Conservation (phyloP, 2,113 vertebrate species). For the Gasterosteus aculeatus region DNA sequence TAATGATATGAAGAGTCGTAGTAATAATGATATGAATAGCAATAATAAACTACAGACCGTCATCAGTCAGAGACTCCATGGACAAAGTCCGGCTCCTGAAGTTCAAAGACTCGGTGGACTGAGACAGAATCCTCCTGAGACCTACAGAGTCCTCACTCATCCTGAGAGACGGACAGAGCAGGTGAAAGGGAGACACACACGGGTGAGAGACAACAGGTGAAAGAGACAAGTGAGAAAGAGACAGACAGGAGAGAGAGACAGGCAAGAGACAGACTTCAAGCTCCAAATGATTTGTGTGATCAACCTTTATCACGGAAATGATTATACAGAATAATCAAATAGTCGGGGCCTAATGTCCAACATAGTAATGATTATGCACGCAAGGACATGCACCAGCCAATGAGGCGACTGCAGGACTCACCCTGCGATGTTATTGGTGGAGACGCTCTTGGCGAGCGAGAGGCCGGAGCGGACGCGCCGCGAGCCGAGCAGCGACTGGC, state of each 20-base stretch:
- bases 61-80: conserved; percentile 92
- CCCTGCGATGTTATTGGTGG: conserved; percentile 96
- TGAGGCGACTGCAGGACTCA: conserved; percentile 63
- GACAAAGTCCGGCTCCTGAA: conserved; percentile 91
- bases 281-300: neutral
- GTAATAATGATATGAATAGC: neutral
- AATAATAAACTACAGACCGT: conserved; percentile 78
- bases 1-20: neutral
- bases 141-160: conserved; percentile 88
- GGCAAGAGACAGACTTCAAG: neutral
- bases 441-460: conserved; percentile 93
- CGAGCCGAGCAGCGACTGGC: conserved; percentile 89
- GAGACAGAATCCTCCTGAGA: conserved; percentile 90
- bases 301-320: too few species aligned
- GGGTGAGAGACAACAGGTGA: neutral
- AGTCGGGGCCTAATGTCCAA: too few species aligned
- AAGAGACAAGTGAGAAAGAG: neutral
- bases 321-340: too few species aligned
- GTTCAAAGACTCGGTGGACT: conserved; percentile 94
- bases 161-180: conserved; percentile 66
- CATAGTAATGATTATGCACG: too few species aligned
- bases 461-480: conserved; percentile 86
- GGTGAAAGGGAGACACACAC: neutral
- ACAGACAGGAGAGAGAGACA: neutral
- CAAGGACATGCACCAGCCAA: neutral